Base-by-base conservation (phyloP, 2,888 invertebrate species). In the Magallana nippona region DNA sequence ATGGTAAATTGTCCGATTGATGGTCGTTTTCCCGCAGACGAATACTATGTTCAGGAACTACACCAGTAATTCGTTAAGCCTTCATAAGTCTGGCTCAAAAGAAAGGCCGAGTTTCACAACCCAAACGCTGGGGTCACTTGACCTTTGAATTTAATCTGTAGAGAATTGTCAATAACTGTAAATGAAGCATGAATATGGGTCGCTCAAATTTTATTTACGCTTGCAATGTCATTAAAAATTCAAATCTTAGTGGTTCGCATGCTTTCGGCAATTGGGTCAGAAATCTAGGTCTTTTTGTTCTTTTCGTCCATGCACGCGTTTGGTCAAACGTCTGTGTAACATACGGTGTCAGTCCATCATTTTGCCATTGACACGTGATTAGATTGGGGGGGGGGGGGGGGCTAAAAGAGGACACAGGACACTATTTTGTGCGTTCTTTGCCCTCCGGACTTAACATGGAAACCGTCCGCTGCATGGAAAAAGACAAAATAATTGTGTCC, bases 401-500 rank as follows among this genome's bases (percentile, higher is more conserved):
- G 19, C 5, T 32, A 17, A 60, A n/a, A 60, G n/a, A 60, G 60
- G 10, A 15, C 19, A 1, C 27, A 27, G 22, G 13, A 63, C 13
- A 10, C 22, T 27, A 63, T 63, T 2, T 27, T 5, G 71, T 71
- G 71, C 27, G 10, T 27, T 27, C 60, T 27, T 19, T 71, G 27
- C 71, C 27, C 27, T 15, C 27, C 22, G 71, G 71, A 71, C 27
- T 15, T 27, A 71, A 71, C 22, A 22, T 71, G 22, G 22, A 71
- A 71, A 71, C 27, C 13, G 27, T 22, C 15, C 71, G 27, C 71
- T 71, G 71, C 71, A 11, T 32, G 15, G 71, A 27, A 71, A 71
- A 71, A 60, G 27, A 71, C 63, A 27, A 63, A 63, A 63, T 27
- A 71, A 71, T 71, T 71, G 71, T 71, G 27, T 11, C 27, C 71